These are phyloP conservation scores for Agrypnia vestita DNA, from an alignment of 1,140 invertebrate genomes.

Conservation along the genomic window DNA sequence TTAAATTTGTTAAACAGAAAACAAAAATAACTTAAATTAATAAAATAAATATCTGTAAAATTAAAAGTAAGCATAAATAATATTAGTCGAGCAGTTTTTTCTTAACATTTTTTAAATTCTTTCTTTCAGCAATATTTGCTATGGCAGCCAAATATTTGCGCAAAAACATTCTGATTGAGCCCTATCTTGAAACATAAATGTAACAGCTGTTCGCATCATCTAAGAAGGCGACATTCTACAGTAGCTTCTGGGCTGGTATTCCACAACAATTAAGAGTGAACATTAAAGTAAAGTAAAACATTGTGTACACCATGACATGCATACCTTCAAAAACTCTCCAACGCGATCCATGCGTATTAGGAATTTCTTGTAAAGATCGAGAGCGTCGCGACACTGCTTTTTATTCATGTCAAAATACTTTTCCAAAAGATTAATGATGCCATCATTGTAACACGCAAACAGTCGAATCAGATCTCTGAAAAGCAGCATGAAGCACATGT, in stretches of 20 bases:
- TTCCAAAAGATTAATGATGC: conserved; percentile 98
- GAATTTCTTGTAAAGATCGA: conserved; percentile 99
- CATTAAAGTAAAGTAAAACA: neutral
- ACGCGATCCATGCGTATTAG: conserved; percentile 98
- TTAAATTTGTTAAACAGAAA: conserved; percentile 36
- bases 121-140: too few species aligned
- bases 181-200: too few species aligned
- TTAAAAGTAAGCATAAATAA: neutral
- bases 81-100: too few species aligned
- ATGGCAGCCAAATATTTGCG: too few species aligned
- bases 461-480: conserved; percentile 98
- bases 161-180: too few species aligned
- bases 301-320: neutral
- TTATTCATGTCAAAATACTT: conserved; percentile 99
- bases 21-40: conserved; percentile 3
- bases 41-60: neutral
- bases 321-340: conserved; percentile 95
- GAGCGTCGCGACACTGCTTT: conserved; percentile 96
- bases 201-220: too few species aligned
- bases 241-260: too few species aligned
- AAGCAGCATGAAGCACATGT: conserved; percentile 98
- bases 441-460: conserved; percentile 99
- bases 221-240: too few species aligned
- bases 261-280: neutral
- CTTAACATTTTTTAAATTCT: too few species aligned